phyloP scores from a whole-genome alignment of 2,113 vertebrate genomes.

The Nothoprocta perdicaria region DNA sequence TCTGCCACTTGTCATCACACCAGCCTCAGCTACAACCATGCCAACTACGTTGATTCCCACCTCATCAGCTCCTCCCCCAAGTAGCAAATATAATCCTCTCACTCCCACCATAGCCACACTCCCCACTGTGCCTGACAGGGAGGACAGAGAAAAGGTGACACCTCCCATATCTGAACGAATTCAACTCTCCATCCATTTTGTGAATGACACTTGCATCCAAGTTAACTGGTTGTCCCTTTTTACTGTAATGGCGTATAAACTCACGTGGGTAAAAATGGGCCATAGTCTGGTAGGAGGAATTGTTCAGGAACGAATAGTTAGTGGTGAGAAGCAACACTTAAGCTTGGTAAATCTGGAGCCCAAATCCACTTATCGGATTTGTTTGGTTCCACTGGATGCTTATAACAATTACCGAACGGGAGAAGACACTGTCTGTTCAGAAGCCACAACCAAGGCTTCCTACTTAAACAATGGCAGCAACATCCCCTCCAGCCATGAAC shows the following conservation, averaged over 20 bases:
- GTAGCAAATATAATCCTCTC: constrained; percentile 56
- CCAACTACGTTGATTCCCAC: constrained; percentile 67
- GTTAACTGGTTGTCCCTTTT: constrained; percentile 94
- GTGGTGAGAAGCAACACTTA: constrained; percentile 86
- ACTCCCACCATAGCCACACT: constrained; percentile 72
- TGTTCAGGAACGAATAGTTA: constrained; percentile 90
- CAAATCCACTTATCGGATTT: constrained; percentile 92
- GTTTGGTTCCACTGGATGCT: constrained; percentile 91
- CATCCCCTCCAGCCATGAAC: constrained; percentile 88
- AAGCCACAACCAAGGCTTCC: constrained; percentile 88
- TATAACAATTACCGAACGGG: constrained; percentile 89
- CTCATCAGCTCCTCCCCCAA: constrained; percentile 36
- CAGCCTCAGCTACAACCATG: constrained; percentile 69
- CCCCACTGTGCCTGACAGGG: constrained; percentile 78
- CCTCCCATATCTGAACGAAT: constrained; percentile 87
- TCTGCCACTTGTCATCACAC: constrained; percentile 74
- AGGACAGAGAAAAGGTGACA: constrained; percentile 76
- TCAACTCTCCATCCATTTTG: constrained; percentile 89
- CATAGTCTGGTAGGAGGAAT: constrained; percentile 92
- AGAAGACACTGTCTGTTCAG: constrained; percentile 91
- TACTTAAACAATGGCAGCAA: constrained; percentile 80
- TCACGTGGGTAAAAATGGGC: constrained; percentile 96
- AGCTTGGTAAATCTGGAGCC: constrained; percentile 89
- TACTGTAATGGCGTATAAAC: constrained; percentile 90
- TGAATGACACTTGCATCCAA: constrained; percentile 91